Percentiles rank a stretch among this genome's conserved stretches.
phyloP scores from a whole-genome alignment of 2,797 vertebrate genomes.

The Perodicticus potto region DNA sequence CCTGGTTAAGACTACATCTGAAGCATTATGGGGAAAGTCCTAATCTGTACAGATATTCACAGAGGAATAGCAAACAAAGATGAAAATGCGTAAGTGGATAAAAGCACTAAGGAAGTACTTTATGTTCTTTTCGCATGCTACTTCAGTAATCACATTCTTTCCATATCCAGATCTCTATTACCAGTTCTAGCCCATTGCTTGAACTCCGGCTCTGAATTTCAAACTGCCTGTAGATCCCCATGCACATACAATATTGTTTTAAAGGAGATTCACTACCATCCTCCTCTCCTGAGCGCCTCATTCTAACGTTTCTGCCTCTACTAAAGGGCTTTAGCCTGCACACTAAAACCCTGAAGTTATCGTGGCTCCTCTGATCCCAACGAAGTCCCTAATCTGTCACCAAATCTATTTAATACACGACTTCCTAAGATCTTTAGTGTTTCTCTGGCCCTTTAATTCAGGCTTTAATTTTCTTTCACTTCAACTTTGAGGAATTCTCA shows the following conservation, averaged over 20 bases:
- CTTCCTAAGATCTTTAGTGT: not conserved
- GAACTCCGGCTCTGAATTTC: slow-evolving; percentile 14
- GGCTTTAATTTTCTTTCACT: not conserved
- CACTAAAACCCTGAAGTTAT: not conserved
- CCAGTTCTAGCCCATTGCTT: not conserved
- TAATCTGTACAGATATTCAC: not conserved
- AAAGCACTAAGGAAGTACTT: slow-evolving; percentile 7
- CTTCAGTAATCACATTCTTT: not conserved
- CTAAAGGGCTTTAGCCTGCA: not conserved
- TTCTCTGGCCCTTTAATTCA: not conserved
- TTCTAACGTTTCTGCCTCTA: not conserved
- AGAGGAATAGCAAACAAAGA: not conserved
- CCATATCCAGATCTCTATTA: not conserved
- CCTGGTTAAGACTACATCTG: not conserved
- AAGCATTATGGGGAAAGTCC: not conserved
- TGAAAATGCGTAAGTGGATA: not conserved
- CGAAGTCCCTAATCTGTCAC: not conserved
- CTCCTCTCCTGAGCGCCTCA: not conserved
- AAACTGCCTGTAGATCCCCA: not conserved
- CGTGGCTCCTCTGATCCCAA: not conserved
- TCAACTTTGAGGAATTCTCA: not conserved
- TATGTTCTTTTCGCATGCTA: not conserved
- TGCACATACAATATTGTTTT: not conserved
- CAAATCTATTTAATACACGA: not conserved
- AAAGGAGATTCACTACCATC: not conserved